A percentile compares a stretch with the other conserved stretches of the same genome.
These are phyloP conservation scores for Chelonus insularis DNA, from an alignment of 1,140 invertebrate genomes.

Conservation along the genomic window DNA sequence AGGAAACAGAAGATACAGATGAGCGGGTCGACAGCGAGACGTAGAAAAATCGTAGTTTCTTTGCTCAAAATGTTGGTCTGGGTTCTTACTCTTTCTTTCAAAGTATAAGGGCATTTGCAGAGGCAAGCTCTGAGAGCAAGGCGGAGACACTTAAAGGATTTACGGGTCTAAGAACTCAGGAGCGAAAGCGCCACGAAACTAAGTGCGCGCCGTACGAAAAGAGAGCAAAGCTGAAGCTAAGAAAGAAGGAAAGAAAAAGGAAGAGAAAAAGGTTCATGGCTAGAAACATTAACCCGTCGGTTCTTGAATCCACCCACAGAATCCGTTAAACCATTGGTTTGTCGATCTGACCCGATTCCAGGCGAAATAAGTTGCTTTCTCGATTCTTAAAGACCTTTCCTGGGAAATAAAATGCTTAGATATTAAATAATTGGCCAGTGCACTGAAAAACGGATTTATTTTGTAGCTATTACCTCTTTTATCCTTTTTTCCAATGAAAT, in stretches of 20 bases:
- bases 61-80: not conserved
- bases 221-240: constrained; percentile 7
- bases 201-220: constrained; percentile 30
- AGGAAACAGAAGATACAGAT: constrained; percentile 8
- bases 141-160: constrained; percentile 53
- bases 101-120: not conserved
- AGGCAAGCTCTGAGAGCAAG: constrained; percentile 32
- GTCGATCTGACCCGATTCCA: not conserved
- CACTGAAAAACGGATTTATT: no score
- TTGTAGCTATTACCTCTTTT: no score
- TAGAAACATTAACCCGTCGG: constrained; percentile 16
- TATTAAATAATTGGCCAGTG: not conserved
- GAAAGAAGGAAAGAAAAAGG: constrained; percentile 2
- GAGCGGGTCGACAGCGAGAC: constrained; percentile 1
- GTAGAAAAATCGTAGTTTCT: constrained; percentile 8
- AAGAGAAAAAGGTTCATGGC: not conserved
- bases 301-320: constrained; percentile 1
- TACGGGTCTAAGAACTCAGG: constrained; percentile 51
- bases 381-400: not conserved
- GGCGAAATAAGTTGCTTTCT: not conserved
- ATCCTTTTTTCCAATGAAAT: no score
- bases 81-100: not conserved
- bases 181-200: constrained; percentile 34
- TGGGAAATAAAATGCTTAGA: not conserved
- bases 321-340: constrained; percentile 12